These are phyloP conservation scores for Pyrgilauda ruficollis DNA, from an alignment of 2,113 vertebrate genomes.

Conservation along the genomic window DNA sequence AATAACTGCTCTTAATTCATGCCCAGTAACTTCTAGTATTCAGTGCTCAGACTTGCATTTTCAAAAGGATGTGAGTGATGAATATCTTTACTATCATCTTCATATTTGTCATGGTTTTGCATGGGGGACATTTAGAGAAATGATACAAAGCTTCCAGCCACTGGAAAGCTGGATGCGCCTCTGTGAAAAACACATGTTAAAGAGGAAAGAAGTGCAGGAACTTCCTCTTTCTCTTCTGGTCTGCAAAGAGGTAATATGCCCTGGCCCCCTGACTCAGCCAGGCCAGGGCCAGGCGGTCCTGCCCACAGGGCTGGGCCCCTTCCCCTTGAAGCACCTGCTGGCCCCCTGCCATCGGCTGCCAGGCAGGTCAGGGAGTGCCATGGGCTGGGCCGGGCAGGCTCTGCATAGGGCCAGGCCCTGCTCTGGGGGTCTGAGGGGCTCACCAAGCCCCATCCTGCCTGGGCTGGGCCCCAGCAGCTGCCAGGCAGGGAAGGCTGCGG, in stretches of 20 bases:
- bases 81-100: neutral
- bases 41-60: neutral
- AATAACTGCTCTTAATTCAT: neutral
- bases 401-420: neutral
- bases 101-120: neutral
- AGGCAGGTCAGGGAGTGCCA: neutral
- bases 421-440: rapidly evolving
- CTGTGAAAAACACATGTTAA: neutral
- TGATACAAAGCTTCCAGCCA: neutral
- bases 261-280: neutral
- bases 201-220: neutral
- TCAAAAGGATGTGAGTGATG: neutral
- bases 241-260: neutral
- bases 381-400: neutral
- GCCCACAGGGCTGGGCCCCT: neutral
- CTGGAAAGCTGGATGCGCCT: neutral
- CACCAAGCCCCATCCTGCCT: neutral
- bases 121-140: neutral
- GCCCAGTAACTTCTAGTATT: neutral
- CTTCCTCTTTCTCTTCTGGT: neutral
- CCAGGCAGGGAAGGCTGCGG: neutral
- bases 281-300: too few relatives aligned
- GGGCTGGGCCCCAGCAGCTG: neutral
- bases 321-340: too few relatives aligned
- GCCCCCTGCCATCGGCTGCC: neutral